These are phyloP conservation scores for Clitarchus hookeri DNA, from an alignment of 2,888 invertebrate species.

Conservation along the genomic window DNA sequence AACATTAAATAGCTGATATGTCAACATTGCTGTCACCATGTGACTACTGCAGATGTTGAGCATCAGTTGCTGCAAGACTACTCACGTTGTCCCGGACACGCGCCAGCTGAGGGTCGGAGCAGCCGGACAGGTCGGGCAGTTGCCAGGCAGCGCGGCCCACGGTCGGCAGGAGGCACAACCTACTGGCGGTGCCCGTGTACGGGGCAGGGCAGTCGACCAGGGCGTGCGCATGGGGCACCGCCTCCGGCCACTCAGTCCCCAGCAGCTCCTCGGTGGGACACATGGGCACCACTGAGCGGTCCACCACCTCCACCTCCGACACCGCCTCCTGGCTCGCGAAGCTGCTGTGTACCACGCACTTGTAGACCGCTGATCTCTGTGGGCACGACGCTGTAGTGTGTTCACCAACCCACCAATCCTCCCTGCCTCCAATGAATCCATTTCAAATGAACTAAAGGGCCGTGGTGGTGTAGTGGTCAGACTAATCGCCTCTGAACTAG, in stretches of 20 bases:
- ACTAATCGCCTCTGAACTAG: no score
- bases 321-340: constrained; percentile 59
- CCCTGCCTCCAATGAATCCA: no score
- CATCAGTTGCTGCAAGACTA: not conserved
- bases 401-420: no score
- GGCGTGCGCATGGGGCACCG: constrained; percentile 74
- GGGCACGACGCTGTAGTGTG: no score
- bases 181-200: constrained; percentile 57
- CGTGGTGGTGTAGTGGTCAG: no score
- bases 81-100: not conserved
- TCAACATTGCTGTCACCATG: no score
- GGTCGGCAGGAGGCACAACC: constrained; percentile 65
- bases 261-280: constrained; percentile 55
- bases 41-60: no score
- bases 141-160: constrained; percentile 73
- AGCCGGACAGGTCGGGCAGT: constrained; percentile 74
- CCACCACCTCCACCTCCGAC: constrained; percentile 69
- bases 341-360: constrained; percentile 67
- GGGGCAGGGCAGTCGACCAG: constrained; percentile 66
- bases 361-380: constrained; percentile 73
- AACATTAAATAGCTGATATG: no score
- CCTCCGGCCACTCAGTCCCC: constrained; percentile 67
- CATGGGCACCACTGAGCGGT: constrained; percentile 62
- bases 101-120: constrained; percentile 53
- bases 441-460: no score